These are phyloP conservation scores for Melanotaenia boesemani DNA, from an alignment of 2,797 vertebrate species.

Conservation along the genomic window DNA sequence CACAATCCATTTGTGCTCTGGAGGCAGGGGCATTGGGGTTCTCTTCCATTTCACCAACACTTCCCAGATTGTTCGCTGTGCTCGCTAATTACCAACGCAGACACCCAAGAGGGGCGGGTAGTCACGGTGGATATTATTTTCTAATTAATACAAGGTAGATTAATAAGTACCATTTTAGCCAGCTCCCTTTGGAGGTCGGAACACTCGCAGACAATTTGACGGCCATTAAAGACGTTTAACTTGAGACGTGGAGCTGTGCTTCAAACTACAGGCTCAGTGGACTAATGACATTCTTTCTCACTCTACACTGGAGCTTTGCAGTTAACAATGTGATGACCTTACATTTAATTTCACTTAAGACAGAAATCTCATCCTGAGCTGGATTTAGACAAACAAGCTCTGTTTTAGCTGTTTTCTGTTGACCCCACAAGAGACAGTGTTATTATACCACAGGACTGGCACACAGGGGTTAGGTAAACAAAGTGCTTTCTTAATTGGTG, in stretches of 20 bases:
- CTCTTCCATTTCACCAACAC: conserved; percentile 44
- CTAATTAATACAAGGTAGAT: conserved; percentile 78
- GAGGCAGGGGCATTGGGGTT: conserved; percentile 37
- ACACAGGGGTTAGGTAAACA: conserved; percentile 64
- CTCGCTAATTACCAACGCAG: conserved; percentile 73
- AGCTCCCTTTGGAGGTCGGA: conserved; percentile 54
- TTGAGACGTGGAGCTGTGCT: conserved; percentile 22
- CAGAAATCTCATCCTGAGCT: conserved; percentile 38
- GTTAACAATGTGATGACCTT: conserved; percentile 38
- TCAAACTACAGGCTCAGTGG: conserved; percentile 25
- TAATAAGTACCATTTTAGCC: conserved; percentile 62
- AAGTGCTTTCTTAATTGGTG: conserved; percentile 66
- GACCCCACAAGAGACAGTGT: conserved; percentile 37
- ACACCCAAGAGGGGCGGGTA: conserved; percentile 30
- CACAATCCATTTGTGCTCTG: conserved; percentile 35
- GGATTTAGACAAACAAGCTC: conserved; percentile 59
- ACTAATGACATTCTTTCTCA: conserved; percentile 54
- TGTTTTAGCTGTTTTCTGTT: conserved; percentile 14
- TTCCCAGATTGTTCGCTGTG: conserved; percentile 50
- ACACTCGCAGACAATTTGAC: conserved; percentile 46
- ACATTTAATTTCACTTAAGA: conserved; percentile 50
- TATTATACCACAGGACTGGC: conserved; percentile 39
- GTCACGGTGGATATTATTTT: conserved; percentile 49
- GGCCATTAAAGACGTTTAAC: conserved; percentile 43
- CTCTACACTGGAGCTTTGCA: conserved; percentile 22